A percentile compares a stretch with the other conserved stretches of the same genome.
phyloP scores from a whole-genome alignment of 2,888 invertebrate genomes.

The Agrilus cyanescens region DNA sequence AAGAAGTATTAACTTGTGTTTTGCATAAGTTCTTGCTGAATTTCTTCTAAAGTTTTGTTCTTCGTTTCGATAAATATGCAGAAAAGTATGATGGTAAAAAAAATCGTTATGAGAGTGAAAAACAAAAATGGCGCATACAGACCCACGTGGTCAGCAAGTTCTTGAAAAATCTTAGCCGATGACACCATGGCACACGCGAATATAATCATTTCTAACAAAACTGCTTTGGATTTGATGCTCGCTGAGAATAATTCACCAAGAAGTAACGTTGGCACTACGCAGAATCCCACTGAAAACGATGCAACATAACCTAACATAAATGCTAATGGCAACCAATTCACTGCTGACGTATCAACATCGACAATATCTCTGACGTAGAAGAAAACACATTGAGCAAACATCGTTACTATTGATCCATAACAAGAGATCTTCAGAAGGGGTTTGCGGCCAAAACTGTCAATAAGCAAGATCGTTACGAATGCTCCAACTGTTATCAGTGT shows the following conservation, averaged over 20 bases:
- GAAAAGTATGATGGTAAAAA: constrained; percentile 7
- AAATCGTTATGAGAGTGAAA: constrained; percentile 3
- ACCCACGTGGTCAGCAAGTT: constrained; percentile 10
- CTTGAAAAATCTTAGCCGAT: constrained; percentile 14
- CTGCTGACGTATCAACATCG: too few species aligned
- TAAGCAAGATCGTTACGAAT: too few species aligned
- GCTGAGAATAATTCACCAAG: constrained; percentile 14
- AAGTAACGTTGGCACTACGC: not conserved
- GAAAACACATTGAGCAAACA: too few species aligned
- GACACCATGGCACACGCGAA: constrained; percentile 6
- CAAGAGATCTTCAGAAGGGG: too few species aligned
- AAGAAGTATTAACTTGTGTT: too few species aligned
- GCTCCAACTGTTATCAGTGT: too few species aligned
- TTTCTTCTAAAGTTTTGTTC: constrained; percentile 15
- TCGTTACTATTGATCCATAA: too few species aligned
- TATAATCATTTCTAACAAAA: constrained; percentile 8
- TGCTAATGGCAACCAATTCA: too few species aligned
- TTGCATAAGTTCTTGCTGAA: constrained; percentile 13
- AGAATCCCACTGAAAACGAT: too few species aligned
- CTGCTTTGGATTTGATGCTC: constrained; percentile 13
- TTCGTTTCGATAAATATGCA: constrained; percentile 17
- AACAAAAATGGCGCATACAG: constrained; percentile 10
- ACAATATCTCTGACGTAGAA: too few species aligned
- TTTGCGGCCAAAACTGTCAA: too few species aligned
- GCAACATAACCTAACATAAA: too few species aligned